Evolutionary conservation across 2,113 vertebrate species (phyloP).

Genomic region (Diphyllodes magnificus): DNA sequence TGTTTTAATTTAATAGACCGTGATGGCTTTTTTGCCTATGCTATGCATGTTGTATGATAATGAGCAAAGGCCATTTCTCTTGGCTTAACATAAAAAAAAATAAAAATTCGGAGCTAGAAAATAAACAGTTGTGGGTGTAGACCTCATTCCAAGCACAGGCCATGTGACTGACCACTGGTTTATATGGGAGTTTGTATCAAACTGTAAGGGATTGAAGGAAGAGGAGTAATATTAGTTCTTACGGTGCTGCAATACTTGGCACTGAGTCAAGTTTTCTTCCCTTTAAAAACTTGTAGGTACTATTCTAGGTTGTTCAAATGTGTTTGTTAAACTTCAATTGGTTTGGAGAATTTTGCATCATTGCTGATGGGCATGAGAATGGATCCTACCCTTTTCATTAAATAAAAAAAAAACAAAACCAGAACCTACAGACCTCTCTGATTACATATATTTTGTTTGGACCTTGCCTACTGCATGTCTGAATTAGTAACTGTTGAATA

Average conservation of each 20-base stretch:
- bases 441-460: not conserved
- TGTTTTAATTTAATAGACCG: not conserved
- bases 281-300: not conserved
- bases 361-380: not conserved
- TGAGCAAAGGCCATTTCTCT: not conserved
- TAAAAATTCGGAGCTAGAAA: not conserved
- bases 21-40: not conserved
- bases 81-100: not conserved
- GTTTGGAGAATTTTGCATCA: not conserved
- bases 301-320: not conserved
- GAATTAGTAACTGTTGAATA: not conserved
- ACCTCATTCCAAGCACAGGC: not conserved
- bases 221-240: not conserved
- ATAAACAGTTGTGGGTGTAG: not conserved
- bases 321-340: not conserved
- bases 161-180: not conserved
- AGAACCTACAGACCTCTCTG: not conserved
- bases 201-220: not conserved
- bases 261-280: not conserved
- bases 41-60: not conserved
- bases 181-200: not conserved
- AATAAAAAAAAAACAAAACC: rapidly evolving
- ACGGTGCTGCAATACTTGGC: not conserved
- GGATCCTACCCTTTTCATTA: not conserved
- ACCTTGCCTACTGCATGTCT: not conserved